A percentile compares a stretch with the other conserved stretches of the same genome.
phyloP scores from a whole-genome alignment of 2,113 vertebrate genomes.

The Chaetura pelagica region DNA sequence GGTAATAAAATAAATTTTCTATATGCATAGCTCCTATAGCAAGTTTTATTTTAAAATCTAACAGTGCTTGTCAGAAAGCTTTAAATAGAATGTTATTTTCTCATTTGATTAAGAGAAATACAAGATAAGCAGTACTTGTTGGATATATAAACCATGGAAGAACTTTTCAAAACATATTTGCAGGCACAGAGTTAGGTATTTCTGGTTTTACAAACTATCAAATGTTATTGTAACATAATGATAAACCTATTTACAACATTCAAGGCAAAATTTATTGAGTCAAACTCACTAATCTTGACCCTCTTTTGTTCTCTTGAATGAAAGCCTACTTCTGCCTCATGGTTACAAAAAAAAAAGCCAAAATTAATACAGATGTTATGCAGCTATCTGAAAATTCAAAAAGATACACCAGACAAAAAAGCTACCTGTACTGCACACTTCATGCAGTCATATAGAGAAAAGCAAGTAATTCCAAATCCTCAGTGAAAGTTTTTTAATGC shows the following conservation, averaged over 20 bases:
- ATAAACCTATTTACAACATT: background rate
- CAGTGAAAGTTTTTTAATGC: background rate
- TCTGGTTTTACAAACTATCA: background rate
- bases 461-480: constrained; percentile 18
- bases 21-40: background rate
- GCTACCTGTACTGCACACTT: background rate
- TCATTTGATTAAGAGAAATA: background rate
- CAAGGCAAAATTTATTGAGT: background rate
- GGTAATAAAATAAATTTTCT: background rate
- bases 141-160: background rate
- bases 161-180: background rate
- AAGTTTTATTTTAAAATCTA: background rate
- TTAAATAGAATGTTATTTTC: background rate
- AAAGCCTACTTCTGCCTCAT: background rate
- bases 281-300: background rate
- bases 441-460: background rate
- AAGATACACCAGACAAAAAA: background rate
- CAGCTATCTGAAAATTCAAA: background rate
- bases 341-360: background rate
- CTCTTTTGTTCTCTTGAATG: background rate
- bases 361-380: constrained; percentile 1
- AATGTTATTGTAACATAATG: background rate
- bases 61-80: background rate
- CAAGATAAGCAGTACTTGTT: background rate
- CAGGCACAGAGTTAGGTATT: background rate